Base-by-base conservation (phyloP, 2,888 invertebrate species). In the Hirtodrosophila confusa region DNA sequence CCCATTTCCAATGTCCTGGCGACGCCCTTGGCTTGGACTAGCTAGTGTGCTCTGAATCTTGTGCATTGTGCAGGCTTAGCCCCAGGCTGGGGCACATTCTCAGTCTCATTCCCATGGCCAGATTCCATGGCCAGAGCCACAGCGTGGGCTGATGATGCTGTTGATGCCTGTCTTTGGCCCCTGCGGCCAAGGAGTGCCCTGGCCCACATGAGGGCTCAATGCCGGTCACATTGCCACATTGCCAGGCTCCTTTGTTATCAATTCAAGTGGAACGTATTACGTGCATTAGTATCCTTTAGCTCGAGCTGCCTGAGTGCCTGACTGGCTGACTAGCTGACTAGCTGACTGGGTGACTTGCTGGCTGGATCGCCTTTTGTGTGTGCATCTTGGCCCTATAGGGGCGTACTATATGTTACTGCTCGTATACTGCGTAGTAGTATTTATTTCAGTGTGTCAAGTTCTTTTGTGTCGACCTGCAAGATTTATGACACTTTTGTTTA, bases 401-500 rank as follows among this genome's bases (percentile, higher is more conserved):
- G 35, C 29, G 51, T 73, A 36, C 54, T 70, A 27, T 27, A 27
- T 27, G 6, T 4, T 31, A 31, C 31, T 31, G 6, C 6, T 5
- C 27, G 6, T 27, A 31, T 31, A 51, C 47, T 31, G 75, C 69
- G 79, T 80, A 17, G 17, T 17, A 17, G 17, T 17, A 78, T 80
- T 80, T 80, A 79, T 79, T 77, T 78, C 82, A 82, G 63, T 78
- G 65, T 76, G 76, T 82, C 85, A 85, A 84, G 82, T 80, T 82
- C 79, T 77, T 79, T 82, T 82, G 76, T 82, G 80, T 76, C 74
- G 76, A 62, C 67, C 72, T 86, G 76, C 63, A 84, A 88, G 88
- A 86, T 88, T 88, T 86, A 86, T 88, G 88, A 88, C 87, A 86
- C 88, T 88, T 88, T 85, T 84, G 79, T 88, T 78, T 75, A 73